These are phyloP conservation scores for Perca fluviatilis DNA, from an alignment of 2,113 vertebrate genomes.

Conservation along the genomic window DNA sequence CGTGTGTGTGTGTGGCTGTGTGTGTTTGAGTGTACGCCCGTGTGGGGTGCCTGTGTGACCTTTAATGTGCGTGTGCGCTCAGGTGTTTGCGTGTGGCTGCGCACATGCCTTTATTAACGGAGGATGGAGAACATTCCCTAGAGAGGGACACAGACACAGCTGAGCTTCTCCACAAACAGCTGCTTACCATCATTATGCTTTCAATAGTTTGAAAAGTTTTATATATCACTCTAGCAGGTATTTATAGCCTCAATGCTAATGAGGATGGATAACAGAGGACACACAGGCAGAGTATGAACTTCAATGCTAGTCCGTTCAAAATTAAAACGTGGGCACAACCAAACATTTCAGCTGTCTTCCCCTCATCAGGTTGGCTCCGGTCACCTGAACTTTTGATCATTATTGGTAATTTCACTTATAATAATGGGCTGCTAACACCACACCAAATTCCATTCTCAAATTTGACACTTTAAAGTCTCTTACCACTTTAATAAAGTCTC, in stretches of 20 bases:
- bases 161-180: slow-evolving; percentile 35
- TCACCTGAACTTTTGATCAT: too few relatives aligned
- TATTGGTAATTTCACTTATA: too few relatives aligned
- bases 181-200: slow-evolving; percentile 7
- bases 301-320: too few relatives aligned
- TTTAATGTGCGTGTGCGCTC: not conserved
- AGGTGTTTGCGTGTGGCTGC: slow-evolving; percentile 15
- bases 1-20: too few relatives aligned
- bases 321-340: not conserved
- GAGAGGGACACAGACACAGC: slow-evolving; percentile 8
- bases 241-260: not conserved
- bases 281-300: too few relatives aligned
- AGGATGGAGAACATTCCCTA: slow-evolving; percentile 3
- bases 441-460: too few relatives aligned
- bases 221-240: not conserved
- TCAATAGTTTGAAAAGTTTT: not conserved
- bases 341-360: not conserved
- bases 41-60: not conserved
- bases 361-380: not conserved
- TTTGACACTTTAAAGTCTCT: too few relatives aligned
- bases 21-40: not conserved
- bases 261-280: too few relatives aligned
- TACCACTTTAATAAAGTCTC: too few relatives aligned
- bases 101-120: not conserved
- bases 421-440: too few relatives aligned